Evolutionary conservation across 2,797 vertebrate species (phyloP).

Genomic region (Danio kyathit): DNA sequence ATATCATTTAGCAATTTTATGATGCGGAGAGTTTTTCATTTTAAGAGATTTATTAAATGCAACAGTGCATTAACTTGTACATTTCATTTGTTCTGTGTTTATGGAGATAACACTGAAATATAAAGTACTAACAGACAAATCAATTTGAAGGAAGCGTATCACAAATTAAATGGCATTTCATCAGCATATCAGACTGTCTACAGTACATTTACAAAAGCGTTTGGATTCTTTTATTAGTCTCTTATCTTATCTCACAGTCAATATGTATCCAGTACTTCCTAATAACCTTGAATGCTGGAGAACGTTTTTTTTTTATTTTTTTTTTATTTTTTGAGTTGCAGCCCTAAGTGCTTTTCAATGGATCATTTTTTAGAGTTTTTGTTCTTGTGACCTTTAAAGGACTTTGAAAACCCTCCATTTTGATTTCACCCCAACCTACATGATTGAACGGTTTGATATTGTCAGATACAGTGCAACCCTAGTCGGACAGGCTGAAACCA

Average conservation of each 20-base stretch:
- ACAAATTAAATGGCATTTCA: neutral
- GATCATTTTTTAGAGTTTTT: conserved; percentile 18
- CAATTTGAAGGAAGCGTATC: neutral
- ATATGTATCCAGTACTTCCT: neutral
- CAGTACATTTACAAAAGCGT: neutral
- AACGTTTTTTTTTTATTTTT: neutral
- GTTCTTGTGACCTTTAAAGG: conserved; percentile 40
- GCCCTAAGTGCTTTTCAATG: conserved; percentile 9
- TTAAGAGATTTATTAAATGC: conserved; percentile 9
- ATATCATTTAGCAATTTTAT: conserved; percentile 1
- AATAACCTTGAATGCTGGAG: conserved; percentile 35
- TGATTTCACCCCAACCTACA: conserved; percentile 26
- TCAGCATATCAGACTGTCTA: neutral
- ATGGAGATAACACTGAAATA: conserved; percentile 9
- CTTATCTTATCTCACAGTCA: conserved; percentile 8
- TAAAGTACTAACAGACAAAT: neutral
- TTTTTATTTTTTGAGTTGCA: neutral
- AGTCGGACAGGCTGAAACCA: neutral
- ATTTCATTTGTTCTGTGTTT: neutral
- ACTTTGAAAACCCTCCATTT: conserved; percentile 39
- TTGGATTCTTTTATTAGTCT: neutral
- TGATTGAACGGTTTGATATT: conserved; percentile 52
- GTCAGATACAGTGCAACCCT: conserved; percentile 23
- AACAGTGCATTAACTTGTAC: neutral
- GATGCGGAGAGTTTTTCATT: neutral